These are phyloP conservation scores for Charadrius vociferus DNA, from an alignment of 2,113 vertebrate species.

Conservation along the genomic window DNA sequence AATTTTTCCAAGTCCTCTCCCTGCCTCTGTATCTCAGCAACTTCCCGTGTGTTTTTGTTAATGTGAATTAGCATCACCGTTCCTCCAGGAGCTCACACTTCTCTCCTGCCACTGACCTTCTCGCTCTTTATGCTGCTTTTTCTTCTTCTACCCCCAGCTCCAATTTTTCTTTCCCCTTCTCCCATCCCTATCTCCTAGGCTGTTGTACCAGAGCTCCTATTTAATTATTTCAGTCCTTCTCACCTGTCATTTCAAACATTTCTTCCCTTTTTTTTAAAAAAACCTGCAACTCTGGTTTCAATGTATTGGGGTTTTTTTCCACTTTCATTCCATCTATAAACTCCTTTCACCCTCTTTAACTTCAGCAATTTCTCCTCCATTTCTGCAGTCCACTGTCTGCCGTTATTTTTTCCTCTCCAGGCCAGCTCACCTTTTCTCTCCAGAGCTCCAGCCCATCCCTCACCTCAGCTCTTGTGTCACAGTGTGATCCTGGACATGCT, in stretches of 20 bases:
- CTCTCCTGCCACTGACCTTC: no score
- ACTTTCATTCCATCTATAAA: neutral
- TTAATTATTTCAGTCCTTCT: neutral
- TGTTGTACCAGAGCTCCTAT: neutral
- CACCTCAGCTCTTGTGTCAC: fast-evolving
- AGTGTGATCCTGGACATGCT: neutral
- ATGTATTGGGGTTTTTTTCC: neutral
- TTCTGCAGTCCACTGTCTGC: neutral
- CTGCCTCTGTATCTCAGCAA: neutral
- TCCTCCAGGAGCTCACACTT: neutral
- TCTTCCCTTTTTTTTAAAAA: neutral
- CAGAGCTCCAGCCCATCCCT: neutral
- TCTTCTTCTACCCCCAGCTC: neutral
- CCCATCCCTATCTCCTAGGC: neutral
- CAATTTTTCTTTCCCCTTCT: neutral
- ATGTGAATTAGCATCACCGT: neutral
- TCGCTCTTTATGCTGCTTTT: neutral
- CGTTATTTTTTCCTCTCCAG: neutral
- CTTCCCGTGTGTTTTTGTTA: neutral
- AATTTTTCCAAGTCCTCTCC: neutral
- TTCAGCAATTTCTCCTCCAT: neutral
- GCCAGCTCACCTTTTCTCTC: neutral
- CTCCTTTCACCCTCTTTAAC: neutral
- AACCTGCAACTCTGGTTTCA: neutral
- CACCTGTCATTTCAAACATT: neutral